Evolutionary conservation across 2,888 invertebrate species (phyloP), one percentile per base, ranked within the genome.

Genomic region (Acrocyrtus sp.): DNA sequence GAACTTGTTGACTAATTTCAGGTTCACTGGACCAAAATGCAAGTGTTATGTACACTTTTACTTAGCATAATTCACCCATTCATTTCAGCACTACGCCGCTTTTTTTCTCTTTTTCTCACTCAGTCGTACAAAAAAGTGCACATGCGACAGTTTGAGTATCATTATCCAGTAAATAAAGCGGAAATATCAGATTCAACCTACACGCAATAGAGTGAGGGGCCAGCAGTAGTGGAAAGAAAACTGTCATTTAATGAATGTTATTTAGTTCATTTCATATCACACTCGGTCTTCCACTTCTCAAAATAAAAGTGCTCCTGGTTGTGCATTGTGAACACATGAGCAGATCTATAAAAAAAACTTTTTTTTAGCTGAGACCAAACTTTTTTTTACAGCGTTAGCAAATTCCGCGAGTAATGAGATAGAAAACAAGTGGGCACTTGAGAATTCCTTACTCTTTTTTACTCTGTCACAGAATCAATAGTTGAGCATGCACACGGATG

Each of bases 1-100:
- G 41, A 43, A 69, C 69, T 69, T 69, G 69, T 69, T 69, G 69
- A 69, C 69, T 62, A 56, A 69, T 69, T 69, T 69, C 69, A 69
- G 69, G 69, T 69, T 69, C 69, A 69, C 61, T 69, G 62, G 60
- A 68, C 45, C 60, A 68, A 60, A 58, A 68, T 68, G 60, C 60
- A 47, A 67, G 67, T 58, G 67, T 34, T 60, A n/a, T 53, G 60
- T 60, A 34, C 53, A 53, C 41, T 45, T n/a, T n/a, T 27, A 10
- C 56, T 68, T 60, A 60, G 47, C 53, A 68, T 60, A 60, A 60
- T 67, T 67, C 50, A 57, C 22, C 50, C 57, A 66, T 66, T 57
- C 66, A 26, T 48, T 61, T 48, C 41, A 29, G n/a, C n/a, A n/a
- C n/a, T n/a, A n/a, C n/a, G n/a, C n/a, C n/a, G n/a, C n/a, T n/a